Base-by-base conservation (phyloP, 2,888 invertebrate species). In the Cenopis cana region DNA sequence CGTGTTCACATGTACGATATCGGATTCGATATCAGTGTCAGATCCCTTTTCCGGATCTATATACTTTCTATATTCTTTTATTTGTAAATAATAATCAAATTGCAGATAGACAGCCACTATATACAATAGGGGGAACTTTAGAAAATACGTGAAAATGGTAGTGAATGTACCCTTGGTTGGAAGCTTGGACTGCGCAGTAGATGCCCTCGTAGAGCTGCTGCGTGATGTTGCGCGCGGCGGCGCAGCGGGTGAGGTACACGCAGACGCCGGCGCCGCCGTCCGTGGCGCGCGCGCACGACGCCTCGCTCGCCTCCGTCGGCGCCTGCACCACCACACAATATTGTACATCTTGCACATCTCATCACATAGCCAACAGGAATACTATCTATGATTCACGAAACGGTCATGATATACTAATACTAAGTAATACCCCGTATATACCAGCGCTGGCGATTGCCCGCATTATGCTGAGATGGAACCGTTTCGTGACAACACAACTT, bases 161-260 rank as follows among this genome's bases (percentile, higher is more conserved):
- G 41, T 20, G 12, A 38, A 20, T n/a, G 12, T 52, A 69, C 69
- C 52, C 52, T 52, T 59, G 70, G 20, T 60, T 60, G 14, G 60
- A 41, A 11, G 54, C 46, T 33, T 81, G 80, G 59, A 90, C 81
- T 29, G 81, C 69, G 78, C 93, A 93, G 80, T 88, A 87, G 5
- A 82, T 79, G 33, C 75, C 75, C 36, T 71, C 76, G 82, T 93
- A 93, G 11, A 77, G 64, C 10, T 82, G 81, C 2, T 76, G 77
- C 36, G 83, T 82, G 75, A 90, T 83, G 68, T 73, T 49, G 46
- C 74, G 76, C 6, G 91, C 88, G 36, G 84, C 79, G 49, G 59
- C 77, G 75, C 92, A 92, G 17, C 89, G 83, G 62, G 88, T 85
- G 55, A 93, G 77, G 79, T 93, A 93, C 55, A 89, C 88, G 78